Base-by-base conservation (phyloP, 23 tunicate species). In the Aplidium turbinatum region DNA sequence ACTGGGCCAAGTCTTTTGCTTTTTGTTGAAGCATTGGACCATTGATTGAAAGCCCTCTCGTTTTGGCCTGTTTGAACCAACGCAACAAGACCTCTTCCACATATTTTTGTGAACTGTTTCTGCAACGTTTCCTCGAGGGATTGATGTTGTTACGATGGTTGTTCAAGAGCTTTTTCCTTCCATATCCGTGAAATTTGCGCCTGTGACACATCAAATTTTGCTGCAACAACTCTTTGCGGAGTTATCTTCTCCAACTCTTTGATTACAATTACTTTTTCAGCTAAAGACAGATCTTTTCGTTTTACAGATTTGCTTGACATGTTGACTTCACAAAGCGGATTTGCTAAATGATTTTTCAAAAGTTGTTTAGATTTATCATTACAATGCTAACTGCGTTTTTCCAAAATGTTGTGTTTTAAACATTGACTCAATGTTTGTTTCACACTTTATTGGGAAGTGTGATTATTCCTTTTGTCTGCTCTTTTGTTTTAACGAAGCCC, bases 1-100 rank as follows among this genome's bases (percentile, higher is more conserved):
- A 3, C 6, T 65, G 46, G 31, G 4, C 75, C 39, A 69, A 69
- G 39, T 69, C 31, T 40, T 69, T 69, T 1, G 75, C 57, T 69
- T 69, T 72, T 45, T 72, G 42, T 50, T 53, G 63, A 22, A 72
- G 78, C 78, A 72, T 50, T 50, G 78, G 63, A 30, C 78, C 63
- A 53, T 21, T 72, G 40, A 72, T 72, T 29, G 21, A 23, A 30
- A 72, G 63, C 33, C 63, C 78, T 50, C 57, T 11, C n/a, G 34
- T 40, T 69, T 69, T 69, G 75, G 75, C 75, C 25, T 69, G 75
- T 23, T 31, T 67, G 55, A 67, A 67, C 55, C 73, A 67, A 26
- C 27, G 73, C 73, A 67, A 67, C 52, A 67, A 38, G 4, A 38
- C 73, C 52, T 67, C 73, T 67, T 67, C 73, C 28, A 67, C 73